phyloP scores from a whole-genome alignment of 2,888 invertebrate genomes.

The Drosophila prostipennis region DNA sequence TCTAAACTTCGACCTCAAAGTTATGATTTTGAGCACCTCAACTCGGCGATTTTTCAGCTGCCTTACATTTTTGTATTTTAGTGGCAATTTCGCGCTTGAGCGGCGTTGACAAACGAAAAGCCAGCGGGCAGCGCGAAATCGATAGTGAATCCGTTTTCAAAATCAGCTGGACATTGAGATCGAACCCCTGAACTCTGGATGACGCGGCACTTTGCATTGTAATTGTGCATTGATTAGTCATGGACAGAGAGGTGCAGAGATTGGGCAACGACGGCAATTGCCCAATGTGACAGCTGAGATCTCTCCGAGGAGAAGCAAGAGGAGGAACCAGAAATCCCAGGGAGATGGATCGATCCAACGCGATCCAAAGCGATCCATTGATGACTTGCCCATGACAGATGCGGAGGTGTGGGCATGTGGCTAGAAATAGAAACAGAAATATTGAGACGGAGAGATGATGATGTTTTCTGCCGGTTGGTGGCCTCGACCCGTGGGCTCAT shows the following conservation, averaged over 20 bases:
- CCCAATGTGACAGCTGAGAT: conserved; percentile 50
- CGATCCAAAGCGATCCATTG: conserved; percentile 16
- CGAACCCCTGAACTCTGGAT: conserved; percentile 22
- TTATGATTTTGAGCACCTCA: conserved; percentile 7
- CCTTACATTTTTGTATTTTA: conserved; percentile 17
- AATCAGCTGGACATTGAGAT: conserved; percentile 40
- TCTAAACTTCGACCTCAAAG: conserved; percentile 1
- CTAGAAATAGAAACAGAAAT: conserved; percentile 7
- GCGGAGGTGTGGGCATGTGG: conserved; percentile 66
- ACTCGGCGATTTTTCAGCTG: conserved; percentile 28
- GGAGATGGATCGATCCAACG: conserved; percentile 36
- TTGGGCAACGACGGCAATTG: conserved; percentile 40
- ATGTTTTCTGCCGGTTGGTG: conserved; percentile 26
- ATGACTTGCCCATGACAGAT: conserved; percentile 48
- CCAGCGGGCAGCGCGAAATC: conserved; percentile 69
- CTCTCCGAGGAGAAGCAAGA: background rate
- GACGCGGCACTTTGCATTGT: conserved; percentile 65
- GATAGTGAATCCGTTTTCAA: conserved; percentile 60
- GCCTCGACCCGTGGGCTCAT: conserved; percentile 69
- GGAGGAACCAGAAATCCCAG: conserved; percentile 3
- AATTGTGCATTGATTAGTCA: conserved; percentile 63
- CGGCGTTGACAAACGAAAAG: conserved; percentile 55
- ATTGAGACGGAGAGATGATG: conserved; percentile 6
- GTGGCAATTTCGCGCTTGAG: conserved; percentile 71
- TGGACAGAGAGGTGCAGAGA: conserved; percentile 43